A percentile compares a stretch with the other conserved stretches of the same genome.
phyloP scores from a whole-genome alignment of 2,888 invertebrate genomes.

The Sycophila texana region DNA sequence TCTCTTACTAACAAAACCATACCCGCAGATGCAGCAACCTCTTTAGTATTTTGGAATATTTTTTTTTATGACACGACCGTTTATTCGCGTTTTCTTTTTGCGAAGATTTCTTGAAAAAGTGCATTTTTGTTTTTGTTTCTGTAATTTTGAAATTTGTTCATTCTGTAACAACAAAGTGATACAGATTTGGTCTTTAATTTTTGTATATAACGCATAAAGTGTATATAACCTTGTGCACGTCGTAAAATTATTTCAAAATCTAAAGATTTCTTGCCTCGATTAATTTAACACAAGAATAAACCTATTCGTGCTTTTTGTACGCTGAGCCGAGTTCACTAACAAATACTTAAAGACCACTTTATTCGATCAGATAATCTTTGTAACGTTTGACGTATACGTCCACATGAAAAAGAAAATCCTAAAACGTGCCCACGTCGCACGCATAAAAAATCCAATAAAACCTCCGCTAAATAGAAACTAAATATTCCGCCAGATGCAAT shows the following conservation, averaged over 20 bases:
- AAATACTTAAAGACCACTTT: background rate
- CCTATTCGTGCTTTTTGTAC: background rate
- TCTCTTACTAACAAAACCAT: slow-evolving; percentile 33
- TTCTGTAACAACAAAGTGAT: no score
- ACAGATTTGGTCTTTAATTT: background rate
- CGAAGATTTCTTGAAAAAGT: background rate
- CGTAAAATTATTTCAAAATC: background rate
- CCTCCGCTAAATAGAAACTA: background rate
- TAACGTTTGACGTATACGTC: slow-evolving; percentile 53
- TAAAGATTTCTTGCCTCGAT: background rate
- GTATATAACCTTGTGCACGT: no score
- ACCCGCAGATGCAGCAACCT: slow-evolving; percentile 54
- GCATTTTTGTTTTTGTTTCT: background rate
- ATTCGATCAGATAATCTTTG: slow-evolving; percentile 35
- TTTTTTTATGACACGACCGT: background rate
- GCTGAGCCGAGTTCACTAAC: background rate
- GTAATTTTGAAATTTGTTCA: no score
- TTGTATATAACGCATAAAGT: background rate
- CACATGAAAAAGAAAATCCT: slow-evolving; percentile 8
- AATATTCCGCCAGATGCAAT: background rate
- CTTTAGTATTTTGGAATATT: slow-evolving; percentile 12
- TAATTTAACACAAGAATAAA: background rate
- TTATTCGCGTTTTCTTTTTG: background rate
- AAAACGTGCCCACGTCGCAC: slow-evolving; percentile 1
- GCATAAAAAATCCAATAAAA: slow-evolving; percentile 9